Evolutionary conservation across 2,888 invertebrate species (phyloP), one percentile per base, ranked within the genome.

Genomic region (Synergus laeviventris): DNA sequence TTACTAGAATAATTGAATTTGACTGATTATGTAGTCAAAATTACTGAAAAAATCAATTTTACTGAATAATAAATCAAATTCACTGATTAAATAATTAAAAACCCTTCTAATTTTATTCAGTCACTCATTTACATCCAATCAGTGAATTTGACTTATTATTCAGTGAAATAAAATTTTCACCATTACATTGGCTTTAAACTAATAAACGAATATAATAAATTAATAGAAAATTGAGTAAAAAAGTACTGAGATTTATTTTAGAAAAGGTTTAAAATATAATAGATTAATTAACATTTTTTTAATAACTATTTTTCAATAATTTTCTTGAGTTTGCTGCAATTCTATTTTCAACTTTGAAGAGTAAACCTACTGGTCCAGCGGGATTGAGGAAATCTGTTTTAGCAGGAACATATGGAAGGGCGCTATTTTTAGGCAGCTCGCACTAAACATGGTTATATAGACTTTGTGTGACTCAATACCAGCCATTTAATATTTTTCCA

Each of bases 361-460:
- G 70, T 70, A 70, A 70, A 70, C 36, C n/a, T 36, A 49, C n/a
- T 49, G n/a, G 70, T 70, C 70, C 70, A 70, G 49, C 31, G n/a
- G 49, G 70, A 49, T 70, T 70, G 49, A 70, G 70, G 70, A 70
- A 70, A 70, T 70, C 70, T 70, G 49, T 70, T 70, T 70, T 36
- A 54, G 49, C 49, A 70, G 49, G n/a, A 70, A 70, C 49, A 74
- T 78, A 64, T 70, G 66, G 77, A 78, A 79, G 87, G 84, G 85
- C 86, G 88, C 90, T 91, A 91, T 90, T 91, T 91, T 89, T 87
- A 90, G 89, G 83, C 84, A 79, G 87, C 89, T 89, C 89, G 86
- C 87, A 90, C 90, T 91, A 91, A 90, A 90, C 90, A 90, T 90
- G 91, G 90, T 89, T 88, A 88, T 89, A 89, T 89, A 86, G 87